Evolutionary conservation across 1,140 invertebrate species (phyloP).

Genomic region (Neuroterus valhalla): DNA sequence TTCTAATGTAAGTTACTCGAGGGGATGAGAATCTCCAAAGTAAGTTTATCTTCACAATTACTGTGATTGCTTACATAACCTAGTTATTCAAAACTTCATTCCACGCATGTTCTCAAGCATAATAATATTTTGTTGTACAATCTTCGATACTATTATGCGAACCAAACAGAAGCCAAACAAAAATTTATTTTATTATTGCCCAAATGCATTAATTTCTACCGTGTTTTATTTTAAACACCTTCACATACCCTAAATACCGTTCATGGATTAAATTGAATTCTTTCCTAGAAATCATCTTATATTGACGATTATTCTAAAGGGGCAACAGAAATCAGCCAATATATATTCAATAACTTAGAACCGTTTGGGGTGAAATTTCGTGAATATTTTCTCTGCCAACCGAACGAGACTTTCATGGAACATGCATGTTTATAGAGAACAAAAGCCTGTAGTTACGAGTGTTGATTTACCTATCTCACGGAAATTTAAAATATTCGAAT

Average conservation of each 20-base stretch:
- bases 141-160: no score
- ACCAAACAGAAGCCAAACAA: no score
- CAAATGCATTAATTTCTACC: no score
- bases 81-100: conserved; percentile 6
- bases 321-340: conserved; percentile 16
- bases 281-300: not conserved
- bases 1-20: conserved; percentile 10
- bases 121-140: no score
- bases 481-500: not conserved
- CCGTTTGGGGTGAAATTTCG: conserved; percentile 13
- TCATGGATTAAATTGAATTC: conserved; percentile 17
- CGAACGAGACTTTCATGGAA: conserved; percentile 22
- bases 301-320: conserved; percentile 7
- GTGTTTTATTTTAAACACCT: no score
- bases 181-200: no score
- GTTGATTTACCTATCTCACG: not conserved
- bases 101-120: no score
- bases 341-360: conserved; percentile 26
- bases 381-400: conserved; percentile 18
- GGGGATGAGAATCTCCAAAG: conserved; percentile 13
- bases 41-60: conserved; percentile 26
- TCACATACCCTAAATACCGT: no score
- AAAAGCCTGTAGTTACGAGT: not conserved
- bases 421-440: conserved; percentile 17
- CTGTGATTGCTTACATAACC: conserved; percentile 23